Base-by-base conservation (phyloP, 2,888 invertebrate genomes). In the Pediacus dermestoides region DNA sequence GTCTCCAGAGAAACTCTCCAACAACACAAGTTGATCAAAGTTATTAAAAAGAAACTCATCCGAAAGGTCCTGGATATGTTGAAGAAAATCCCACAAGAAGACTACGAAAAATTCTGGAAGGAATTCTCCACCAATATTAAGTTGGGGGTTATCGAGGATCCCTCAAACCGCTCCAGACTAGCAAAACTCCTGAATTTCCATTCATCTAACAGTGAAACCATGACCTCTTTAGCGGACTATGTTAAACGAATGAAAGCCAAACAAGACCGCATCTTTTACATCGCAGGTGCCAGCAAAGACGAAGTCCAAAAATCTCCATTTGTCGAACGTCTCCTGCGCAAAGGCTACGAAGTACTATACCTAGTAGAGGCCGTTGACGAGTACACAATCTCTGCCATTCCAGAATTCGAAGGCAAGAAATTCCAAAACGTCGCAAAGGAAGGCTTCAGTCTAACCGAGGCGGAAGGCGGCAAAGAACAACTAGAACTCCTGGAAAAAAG, bases 341-440 rank as follows among this genome's bases (percentile, higher is more conserved):
- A 91, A 68, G 96, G 96, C 8, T 94, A 88, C 70, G 99, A 99
- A 76, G 92, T 96, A 38, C 73, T 99, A 45, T 96, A 84, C 68
- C 75, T 99, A 33, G 83, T 85, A 6, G 99, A 99, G 73, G 91
- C 99, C 16, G 95, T 99, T 30, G 99, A 99, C 73, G 99, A 99
- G 72, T 99, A 99, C 73, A 85, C 90, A 57, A 88, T 99, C 55
- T 91, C 93, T 33, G 86, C 94, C 28, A 75, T 99, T 68, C 95
- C 97, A 1, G 97, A 99, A 72, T 99, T 90, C 71, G 97, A 99
- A 61, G 93, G 94, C 36, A 93, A 95, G 74, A 97, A 95, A 72
- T 97, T 99, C 88, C 94, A 94, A 73, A 99, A 99, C 69, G 92
- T 96, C 35, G 99, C 99, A 54, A 99, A 99, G 73, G 99, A 99